Evolutionary conservation across 2,797 vertebrate species (phyloP), one percentile per base, ranked within the genome.

Genomic region (Enteromius thamalakanensis): DNA sequence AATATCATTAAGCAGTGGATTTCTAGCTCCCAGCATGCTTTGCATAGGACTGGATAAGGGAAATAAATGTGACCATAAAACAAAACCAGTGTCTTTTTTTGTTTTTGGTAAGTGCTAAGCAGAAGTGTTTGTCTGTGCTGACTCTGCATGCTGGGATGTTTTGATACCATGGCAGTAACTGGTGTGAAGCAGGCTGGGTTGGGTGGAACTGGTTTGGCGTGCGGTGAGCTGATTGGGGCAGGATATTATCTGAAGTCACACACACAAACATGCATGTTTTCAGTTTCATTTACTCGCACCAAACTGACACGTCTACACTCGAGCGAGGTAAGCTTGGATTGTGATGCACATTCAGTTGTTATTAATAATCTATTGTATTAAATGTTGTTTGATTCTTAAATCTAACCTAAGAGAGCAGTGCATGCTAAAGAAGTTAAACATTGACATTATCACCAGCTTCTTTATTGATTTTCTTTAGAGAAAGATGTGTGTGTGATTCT

Each of bases 251-350:
- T 70, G 7, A 29, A 70, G 15, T 4, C 49, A 23, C 49, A 75
- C 51, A 26, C 72, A 15, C 23, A 42, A 9, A 6, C 79, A 45
- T 17, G 10, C 10, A 3, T 60, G 74, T 62, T 60, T 76, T 62
- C 12, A 14, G 65, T 45, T 70, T 70, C 21, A 42, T 26, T 60
- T 69, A 12, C 42, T 29, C 23, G 15, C 37, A 45, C 55, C 75
- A 8, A 6, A 60, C 37, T 26, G 75, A 42, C 53, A 62, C 60
- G 2, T 29, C 14, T 6, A 29, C 64, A 80, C 37, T 15, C 40
- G n/a, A 80, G 40, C 37, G 23, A 71, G 79, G 79, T 80, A 71
- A 80, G 49, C 65, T 55, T 40, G 14, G 17, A 29, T 23, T 55
- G n/a, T 14, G 47, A 53, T 12, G 14, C 26, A 42, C 53, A 55